Percentiles rank a stretch among this genome's conserved stretches.
Conservation (phyloP, 2,888 invertebrate species). For the Parnassius apollo region DNA sequence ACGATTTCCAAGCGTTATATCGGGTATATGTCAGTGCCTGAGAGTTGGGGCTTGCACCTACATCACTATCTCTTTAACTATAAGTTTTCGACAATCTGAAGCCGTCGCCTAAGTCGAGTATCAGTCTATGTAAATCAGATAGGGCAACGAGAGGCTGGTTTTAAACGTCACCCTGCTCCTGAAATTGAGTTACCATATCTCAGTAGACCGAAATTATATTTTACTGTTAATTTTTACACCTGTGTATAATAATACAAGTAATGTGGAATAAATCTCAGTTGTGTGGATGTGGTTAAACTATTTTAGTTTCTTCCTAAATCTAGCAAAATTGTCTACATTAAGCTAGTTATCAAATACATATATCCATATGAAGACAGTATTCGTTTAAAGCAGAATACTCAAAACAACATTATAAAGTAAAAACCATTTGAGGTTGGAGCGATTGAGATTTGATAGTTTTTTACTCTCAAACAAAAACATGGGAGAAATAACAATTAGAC, state of each 20-base stretch:
- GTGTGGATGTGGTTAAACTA: background rate
- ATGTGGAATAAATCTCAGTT: background rate
- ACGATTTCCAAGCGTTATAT: no score
- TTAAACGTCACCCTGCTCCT: no score
- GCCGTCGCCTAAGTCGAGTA: no score
- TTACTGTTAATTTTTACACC: constrained; percentile 16
- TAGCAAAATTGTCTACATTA: constrained; percentile 11
- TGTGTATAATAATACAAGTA: constrained; percentile 13
- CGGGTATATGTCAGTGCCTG: no score
- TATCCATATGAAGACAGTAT: background rate
- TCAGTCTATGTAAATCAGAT: no score
- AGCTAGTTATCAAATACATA: background rate
- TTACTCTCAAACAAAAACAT: constrained; percentile 38
- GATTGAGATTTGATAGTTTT: constrained; percentile 40
- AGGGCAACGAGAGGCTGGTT: no score
- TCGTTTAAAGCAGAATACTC: background rate
- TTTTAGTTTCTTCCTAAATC: background rate
- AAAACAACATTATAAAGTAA: constrained; percentile 6
- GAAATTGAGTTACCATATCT: no score
- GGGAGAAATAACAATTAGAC: constrained; percentile 34
- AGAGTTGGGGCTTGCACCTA: no score
- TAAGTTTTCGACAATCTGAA: no score
- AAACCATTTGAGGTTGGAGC: constrained; percentile 26
- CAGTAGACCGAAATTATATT: background rate
- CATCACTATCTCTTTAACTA: no score